Conservation (phyloP, 2,888 invertebrate genomes). For the Noctuana brunneofusca region DNA sequence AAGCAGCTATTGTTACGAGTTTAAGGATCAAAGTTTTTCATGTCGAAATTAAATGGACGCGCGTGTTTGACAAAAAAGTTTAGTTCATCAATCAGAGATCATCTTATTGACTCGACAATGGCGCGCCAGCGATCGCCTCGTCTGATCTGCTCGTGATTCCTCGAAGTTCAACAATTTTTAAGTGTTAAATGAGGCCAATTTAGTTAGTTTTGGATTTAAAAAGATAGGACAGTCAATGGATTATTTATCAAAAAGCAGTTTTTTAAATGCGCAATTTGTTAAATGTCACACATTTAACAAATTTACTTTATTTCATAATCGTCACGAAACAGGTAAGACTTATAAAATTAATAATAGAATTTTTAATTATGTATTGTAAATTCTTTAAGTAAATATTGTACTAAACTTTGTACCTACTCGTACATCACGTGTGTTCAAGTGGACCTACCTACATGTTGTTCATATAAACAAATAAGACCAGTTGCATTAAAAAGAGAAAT, state of each 20-base stretch:
- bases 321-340: no score
- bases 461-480: neutral
- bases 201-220: constrained; percentile 32
- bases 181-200: constrained; percentile 67
- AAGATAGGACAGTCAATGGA: constrained; percentile 31
- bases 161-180: constrained; percentile 68
- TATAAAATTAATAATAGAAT: no score
- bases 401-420: no score
- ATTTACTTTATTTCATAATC: no score
- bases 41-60: constrained; percentile 65
- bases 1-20: constrained; percentile 74
- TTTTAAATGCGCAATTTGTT: no score
- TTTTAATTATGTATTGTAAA: no score
- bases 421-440: no score
- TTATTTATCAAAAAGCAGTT: constrained; percentile 23
- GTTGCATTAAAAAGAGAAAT: constrained; percentile 5
- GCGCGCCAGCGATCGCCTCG: constrained; percentile 63
- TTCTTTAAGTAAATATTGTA: no score
- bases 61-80: constrained; percentile 69
- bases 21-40: constrained; percentile 61
- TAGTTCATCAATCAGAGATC: constrained; percentile 79
- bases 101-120: constrained; percentile 75
- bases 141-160: constrained; percentile 66
- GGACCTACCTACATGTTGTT: no score
- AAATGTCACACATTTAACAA: no score